Conservation (phyloP, 2,888 invertebrate genomes). For the Celastrina argiolus region DNA sequence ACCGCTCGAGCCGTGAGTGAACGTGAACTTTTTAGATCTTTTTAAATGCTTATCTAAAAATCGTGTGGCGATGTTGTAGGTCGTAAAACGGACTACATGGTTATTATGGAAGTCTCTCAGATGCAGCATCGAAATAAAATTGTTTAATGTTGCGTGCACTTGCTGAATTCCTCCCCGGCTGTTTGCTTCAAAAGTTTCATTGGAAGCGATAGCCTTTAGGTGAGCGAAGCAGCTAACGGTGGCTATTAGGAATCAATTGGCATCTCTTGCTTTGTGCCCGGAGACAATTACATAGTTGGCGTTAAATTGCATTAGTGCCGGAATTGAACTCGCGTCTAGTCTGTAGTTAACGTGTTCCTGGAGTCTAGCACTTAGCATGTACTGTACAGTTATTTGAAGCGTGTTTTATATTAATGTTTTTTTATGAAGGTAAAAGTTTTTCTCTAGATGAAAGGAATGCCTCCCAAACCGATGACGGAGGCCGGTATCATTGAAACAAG, state of each 20-base stretch:
- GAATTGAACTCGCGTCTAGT: neutral
- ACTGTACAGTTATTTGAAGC: neutral
- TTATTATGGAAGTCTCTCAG: too few relatives aligned
- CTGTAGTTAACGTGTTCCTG: neutral
- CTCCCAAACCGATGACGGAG: too few relatives aligned
- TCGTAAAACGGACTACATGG: too few relatives aligned
- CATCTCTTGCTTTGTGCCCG: conserved; percentile 8
- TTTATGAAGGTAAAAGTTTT: too few relatives aligned
- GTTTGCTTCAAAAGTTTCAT: conserved; percentile 26
- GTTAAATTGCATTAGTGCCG: neutral
- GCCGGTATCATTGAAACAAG: too few relatives aligned
- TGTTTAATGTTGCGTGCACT: conserved; percentile 31
- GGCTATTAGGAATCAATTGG: conserved; percentile 23
- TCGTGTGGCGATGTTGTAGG: too few relatives aligned
- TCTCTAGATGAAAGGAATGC: too few relatives aligned
- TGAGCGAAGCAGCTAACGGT: conserved; percentile 8
- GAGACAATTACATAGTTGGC: conserved; percentile 7
- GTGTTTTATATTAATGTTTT: too few relatives aligned
- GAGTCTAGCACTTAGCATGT: neutral
- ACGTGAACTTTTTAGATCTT: too few relatives aligned
- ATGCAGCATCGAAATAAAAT: too few relatives aligned
- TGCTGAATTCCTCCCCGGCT: conserved; percentile 27
- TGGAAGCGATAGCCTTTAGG: conserved; percentile 16
- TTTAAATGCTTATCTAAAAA: too few relatives aligned
- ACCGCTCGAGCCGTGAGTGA: too few relatives aligned